Conservation (phyloP, 2,888 invertebrate species). For the Margaritifera margaritifera region DNA sequence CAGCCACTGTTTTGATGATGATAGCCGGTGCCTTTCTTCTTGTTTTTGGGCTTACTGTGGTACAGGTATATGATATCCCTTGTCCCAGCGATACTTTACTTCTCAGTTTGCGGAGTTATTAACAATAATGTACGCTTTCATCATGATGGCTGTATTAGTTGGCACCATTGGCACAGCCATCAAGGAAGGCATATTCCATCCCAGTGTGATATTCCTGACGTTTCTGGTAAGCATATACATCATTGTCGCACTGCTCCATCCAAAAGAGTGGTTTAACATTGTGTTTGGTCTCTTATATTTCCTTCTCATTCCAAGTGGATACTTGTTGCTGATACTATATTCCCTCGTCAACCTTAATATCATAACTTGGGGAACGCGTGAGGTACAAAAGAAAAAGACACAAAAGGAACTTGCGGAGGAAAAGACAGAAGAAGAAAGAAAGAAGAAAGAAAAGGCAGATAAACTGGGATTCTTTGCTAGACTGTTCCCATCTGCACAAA, state of each 20-base stretch:
- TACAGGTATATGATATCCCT: conserved; percentile 56
- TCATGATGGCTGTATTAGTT: conserved; percentile 69
- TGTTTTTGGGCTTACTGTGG: conserved; percentile 53
- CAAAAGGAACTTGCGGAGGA: conserved; percentile 76
- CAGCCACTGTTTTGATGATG: conserved; percentile 69
- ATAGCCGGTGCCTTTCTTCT: conserved; percentile 65
- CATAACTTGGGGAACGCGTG: conserved; percentile 70
- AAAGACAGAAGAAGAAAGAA: conserved; percentile 78
- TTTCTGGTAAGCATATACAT: conserved; percentile 58
- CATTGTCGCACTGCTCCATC: conserved; percentile 61
- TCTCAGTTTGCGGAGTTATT: conserved; percentile 61
- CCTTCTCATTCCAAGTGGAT: conserved; percentile 68
- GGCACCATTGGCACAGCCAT: conserved; percentile 57
- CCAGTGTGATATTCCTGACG: conserved; percentile 65
- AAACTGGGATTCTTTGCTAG: conserved; percentile 77
- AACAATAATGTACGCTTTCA: conserved; percentile 61
- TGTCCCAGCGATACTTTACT: conserved; percentile 56
- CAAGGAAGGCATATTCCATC: conserved; percentile 57
- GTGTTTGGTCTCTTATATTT: conserved; percentile 63
- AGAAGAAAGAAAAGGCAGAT: conserved; percentile 88
- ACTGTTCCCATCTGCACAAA: conserved; percentile 28
- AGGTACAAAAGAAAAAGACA: conserved; percentile 29
- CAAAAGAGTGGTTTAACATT: conserved; percentile 66
- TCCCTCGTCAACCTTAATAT: conserved; percentile 66
- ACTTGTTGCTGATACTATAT: conserved; percentile 68